A percentile compares a stretch with the other conserved stretches of the same genome.
Conservation (phyloP, 2,797 vertebrate species). For the Typhlichthys eigenmanni region DNA sequence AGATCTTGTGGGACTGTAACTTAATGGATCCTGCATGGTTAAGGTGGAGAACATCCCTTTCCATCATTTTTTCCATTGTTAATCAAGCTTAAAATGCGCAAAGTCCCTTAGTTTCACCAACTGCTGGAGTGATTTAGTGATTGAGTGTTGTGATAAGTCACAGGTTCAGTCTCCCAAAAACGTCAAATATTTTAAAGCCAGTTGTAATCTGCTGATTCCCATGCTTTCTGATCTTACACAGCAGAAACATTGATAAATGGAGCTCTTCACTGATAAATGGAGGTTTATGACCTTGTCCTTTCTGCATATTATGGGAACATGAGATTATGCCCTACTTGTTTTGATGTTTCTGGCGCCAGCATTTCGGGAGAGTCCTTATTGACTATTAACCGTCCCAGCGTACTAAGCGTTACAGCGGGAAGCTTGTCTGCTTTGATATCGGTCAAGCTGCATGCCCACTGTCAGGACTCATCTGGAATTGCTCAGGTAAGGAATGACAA, state of each 20-base stretch:
- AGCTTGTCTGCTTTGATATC: constrained; percentile 67
- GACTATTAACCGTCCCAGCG: constrained; percentile 49
- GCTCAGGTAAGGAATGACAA: constrained; percentile 54
- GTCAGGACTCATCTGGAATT: constrained; percentile 55
- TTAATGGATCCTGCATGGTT: too few species aligned
- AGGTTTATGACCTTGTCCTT: background rate
- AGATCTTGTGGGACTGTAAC: too few species aligned
- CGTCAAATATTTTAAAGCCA: too few species aligned
- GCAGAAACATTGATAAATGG: constrained; percentile 1
- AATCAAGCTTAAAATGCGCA: too few species aligned
- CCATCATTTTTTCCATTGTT: too few species aligned
- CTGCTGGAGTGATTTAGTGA: too few species aligned
- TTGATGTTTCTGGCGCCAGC: background rate
- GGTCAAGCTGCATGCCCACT: constrained; percentile 60
- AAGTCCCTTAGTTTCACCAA: too few species aligned
- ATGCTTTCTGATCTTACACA: background rate
- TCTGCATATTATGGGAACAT: constrained; percentile 22
- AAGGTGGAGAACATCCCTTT: too few species aligned
- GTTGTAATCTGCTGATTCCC: background rate
- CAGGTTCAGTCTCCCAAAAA: too few species aligned
- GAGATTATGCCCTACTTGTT: constrained; percentile 19
- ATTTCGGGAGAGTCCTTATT: constrained; percentile 32
- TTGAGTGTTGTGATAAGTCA: too few species aligned
- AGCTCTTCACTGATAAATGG: too few species aligned
- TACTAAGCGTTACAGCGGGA: constrained; percentile 37